phyloP scores from a whole-genome alignment of 2,888 invertebrate genomes.

The Halocaridina rubra region DNA sequence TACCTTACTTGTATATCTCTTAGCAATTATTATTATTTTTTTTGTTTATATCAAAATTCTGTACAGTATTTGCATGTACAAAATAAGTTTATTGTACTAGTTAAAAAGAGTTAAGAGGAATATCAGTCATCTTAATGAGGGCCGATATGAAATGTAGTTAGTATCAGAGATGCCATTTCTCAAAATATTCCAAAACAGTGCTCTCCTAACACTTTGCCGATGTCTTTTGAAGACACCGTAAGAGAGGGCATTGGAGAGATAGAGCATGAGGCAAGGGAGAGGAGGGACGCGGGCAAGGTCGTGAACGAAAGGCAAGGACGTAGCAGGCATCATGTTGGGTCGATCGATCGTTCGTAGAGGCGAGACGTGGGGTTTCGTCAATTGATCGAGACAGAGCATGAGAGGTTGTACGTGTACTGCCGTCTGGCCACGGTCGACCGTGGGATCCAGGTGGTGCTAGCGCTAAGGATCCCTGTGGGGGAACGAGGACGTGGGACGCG shows the following conservation, averaged over 20 bases:
- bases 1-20: too few relatives aligned
- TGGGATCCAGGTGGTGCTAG: constrained; percentile 34
- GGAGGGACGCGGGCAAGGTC: constrained; percentile 58
- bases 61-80: too few relatives aligned
- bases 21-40: too few relatives aligned
- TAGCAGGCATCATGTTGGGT: constrained; percentile 47
- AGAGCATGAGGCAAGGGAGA: constrained; percentile 53
- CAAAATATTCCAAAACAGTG: constrained; percentile 37
- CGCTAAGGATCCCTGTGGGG: constrained; percentile 28
- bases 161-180: constrained; percentile 32
- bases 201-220: constrained; percentile 56
- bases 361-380: constrained; percentile 44
- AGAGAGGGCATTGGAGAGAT: constrained; percentile 58
- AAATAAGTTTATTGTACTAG: too few relatives aligned
- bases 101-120: too few relatives aligned
- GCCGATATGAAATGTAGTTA: not conserved
- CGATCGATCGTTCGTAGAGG: constrained; percentile 41
- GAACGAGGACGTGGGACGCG: constrained; percentile 50
- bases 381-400: constrained; percentile 13
- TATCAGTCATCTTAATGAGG: not conserved
- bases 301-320: constrained; percentile 38
- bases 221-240: constrained; percentile 61
- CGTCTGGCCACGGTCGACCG: constrained; percentile 18
- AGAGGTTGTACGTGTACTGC: constrained; percentile 9
- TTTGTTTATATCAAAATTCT: too few relatives aligned